Evolutionary conservation across 2,113 vertebrate genomes (phyloP).

Genomic region (Diphyllodes magnificus): DNA sequence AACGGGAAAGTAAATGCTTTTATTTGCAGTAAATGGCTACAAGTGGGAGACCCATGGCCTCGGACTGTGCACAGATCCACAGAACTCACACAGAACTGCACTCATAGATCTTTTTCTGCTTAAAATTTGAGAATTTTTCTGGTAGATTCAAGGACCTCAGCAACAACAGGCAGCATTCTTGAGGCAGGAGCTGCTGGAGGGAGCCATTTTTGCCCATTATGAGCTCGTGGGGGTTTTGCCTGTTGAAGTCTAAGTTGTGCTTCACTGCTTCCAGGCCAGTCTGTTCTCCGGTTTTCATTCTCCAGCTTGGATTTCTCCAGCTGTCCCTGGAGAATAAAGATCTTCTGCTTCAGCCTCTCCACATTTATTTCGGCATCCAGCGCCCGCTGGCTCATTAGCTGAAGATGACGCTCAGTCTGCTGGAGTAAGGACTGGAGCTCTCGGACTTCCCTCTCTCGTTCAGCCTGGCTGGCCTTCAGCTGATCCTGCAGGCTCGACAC

Average conservation of each 20-base stretch:
- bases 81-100: neutral
- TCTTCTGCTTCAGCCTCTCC: conserved; percentile 72
- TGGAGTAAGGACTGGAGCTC: conserved; percentile 75
- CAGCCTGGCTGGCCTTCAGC: conserved; percentile 62
- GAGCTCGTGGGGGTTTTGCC: conserved; percentile 71
- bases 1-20: neutral
- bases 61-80: accelerated
- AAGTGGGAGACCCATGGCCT: neutral
- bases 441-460: conserved; percentile 71
- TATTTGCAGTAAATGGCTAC: neutral
- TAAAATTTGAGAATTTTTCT: conserved; percentile 51
- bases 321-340: conserved; percentile 75
- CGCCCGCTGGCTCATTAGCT: conserved; percentile 77
- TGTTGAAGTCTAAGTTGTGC: conserved; percentile 65
- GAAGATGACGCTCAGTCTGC: conserved; percentile 72
- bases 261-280: conserved; percentile 64
- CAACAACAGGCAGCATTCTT: neutral
- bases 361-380: conserved; percentile 71
- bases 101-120: neutral
- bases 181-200: conserved; percentile 47
- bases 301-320: conserved; percentile 57
- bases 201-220: conserved; percentile 61
- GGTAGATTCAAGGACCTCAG: conserved; percentile 60
- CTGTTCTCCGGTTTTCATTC: conserved; percentile 64
- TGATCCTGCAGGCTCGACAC: conserved; percentile 61